Evolutionary conservation across 2,797 vertebrate species (phyloP).

Genomic region (Sus cebifrons): DNA sequence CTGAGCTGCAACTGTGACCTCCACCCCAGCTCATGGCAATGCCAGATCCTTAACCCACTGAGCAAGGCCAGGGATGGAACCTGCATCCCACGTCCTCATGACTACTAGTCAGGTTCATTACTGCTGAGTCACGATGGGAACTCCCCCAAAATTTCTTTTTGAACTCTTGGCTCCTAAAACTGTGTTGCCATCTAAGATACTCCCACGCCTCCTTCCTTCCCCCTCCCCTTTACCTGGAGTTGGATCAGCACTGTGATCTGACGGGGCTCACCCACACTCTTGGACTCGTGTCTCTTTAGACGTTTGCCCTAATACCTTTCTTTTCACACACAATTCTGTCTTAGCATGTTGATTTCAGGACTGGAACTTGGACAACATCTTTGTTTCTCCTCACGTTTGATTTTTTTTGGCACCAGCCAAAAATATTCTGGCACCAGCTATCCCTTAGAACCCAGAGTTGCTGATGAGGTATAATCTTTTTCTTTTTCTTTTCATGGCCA

Average conservation of each 20-base stretch:
- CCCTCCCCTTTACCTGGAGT: background rate
- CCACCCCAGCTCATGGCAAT: too few species aligned
- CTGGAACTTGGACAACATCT: background rate
- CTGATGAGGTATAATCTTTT: background rate
- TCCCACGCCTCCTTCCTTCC: background rate
- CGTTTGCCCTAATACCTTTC: background rate
- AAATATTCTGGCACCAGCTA: background rate
- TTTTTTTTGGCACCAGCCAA: background rate
- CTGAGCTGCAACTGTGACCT: too few species aligned
- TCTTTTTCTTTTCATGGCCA: too few species aligned
- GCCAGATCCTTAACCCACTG: too few species aligned
- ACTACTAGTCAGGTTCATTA: too few species aligned
- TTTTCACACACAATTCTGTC: background rate
- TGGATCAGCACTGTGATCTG: fast-evolving
- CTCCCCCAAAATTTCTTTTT: background rate
- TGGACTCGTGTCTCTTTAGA: background rate
- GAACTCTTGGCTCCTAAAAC: background rate
- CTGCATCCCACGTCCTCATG: too few species aligned
- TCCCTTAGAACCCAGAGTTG: conserved; percentile 21
- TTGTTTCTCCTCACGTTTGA: background rate
- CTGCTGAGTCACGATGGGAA: too few species aligned
- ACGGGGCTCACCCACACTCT: background rate
- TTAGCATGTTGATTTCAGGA: background rate
- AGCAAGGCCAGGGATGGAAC: too few species aligned
- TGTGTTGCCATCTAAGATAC: background rate